These are phyloP conservation scores for Acleris laterana DNA, from an alignment of 2,888 invertebrate species.

Conservation along the genomic window DNA sequence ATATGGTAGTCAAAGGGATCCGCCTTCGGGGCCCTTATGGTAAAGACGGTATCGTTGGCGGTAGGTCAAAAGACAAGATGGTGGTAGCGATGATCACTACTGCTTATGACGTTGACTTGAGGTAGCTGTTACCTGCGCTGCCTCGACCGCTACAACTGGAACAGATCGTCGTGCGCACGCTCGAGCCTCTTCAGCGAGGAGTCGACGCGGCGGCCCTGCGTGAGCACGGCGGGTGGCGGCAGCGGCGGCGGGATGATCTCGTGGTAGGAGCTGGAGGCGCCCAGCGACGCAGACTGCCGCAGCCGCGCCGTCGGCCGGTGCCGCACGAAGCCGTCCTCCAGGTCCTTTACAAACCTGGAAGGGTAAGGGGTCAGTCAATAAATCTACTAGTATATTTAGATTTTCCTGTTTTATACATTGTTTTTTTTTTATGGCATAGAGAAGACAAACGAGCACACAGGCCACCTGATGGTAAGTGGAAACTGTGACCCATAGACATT, in stretches of 20 bases:
- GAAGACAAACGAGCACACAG: too few relatives aligned
- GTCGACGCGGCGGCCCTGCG: constrained; percentile 91
- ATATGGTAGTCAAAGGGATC: too few relatives aligned
- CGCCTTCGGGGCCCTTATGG: too few relatives aligned
- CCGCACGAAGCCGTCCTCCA: constrained; percentile 81
- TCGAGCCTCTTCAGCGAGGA: constrained; percentile 92
- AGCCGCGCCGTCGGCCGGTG: constrained; percentile 83
- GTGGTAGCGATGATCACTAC: too few relatives aligned
- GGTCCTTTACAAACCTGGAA: constrained; percentile 83
- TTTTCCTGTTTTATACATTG: too few relatives aligned
- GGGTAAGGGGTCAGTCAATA: constrained; percentile 8
- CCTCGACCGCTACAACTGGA: constrained; percentile 92
- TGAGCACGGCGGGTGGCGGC: constrained; percentile 88
- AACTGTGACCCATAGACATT: too few relatives aligned
- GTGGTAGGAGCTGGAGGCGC: constrained; percentile 74
- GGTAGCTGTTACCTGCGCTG: constrained; percentile 42
- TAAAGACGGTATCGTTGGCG: too few relatives aligned
- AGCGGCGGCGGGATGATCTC: constrained; percentile 77
- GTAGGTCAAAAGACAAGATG: too few relatives aligned
- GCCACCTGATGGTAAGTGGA: too few relatives aligned
- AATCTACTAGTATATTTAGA: neutral
- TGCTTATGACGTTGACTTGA: too few relatives aligned
- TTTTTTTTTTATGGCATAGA: too few relatives aligned
- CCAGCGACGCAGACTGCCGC: constrained; percentile 83
- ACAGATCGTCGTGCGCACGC: constrained; percentile 94